Percentiles rank a stretch among this genome's conserved stretches.
Evolutionary conservation across 2,797 vertebrate genomes (phyloP).

Genomic region (Menidia menidia): DNA sequence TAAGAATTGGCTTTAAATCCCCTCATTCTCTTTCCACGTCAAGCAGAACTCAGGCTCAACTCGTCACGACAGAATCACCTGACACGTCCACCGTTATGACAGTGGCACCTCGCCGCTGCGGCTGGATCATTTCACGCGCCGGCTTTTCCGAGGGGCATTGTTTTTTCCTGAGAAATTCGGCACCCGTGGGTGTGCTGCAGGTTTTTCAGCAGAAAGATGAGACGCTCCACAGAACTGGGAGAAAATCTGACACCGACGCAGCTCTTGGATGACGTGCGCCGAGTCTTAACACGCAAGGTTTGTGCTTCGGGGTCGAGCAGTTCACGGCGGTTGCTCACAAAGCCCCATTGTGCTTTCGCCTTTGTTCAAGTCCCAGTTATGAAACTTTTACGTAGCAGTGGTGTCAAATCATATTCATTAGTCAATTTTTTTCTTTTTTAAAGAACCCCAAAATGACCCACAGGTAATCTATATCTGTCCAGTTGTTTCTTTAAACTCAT

Average conservation of each 20-base stretch:
- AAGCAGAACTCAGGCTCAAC: slow-evolving; percentile 31
- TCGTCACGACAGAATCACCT: neutral
- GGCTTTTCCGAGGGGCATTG: neutral
- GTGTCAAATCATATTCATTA: neutral
- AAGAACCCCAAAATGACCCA: neutral
- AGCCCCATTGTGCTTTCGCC: neutral
- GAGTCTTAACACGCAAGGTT: slow-evolving; percentile 17
- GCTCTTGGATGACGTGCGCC: slow-evolving; percentile 12
- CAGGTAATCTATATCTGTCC: no score
- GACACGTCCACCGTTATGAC: slow-evolving; percentile 3
- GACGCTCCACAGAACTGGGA: slow-evolving; percentile 34
- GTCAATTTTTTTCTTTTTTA: neutral
- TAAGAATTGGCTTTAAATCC: neutral
- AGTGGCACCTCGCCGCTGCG: fast-evolving
- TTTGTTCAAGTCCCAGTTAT: slow-evolving; percentile 1
- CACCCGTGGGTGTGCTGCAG: slow-evolving; percentile 34
- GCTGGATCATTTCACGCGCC: slow-evolving; percentile 14
- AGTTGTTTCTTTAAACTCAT: no score
- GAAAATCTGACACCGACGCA: slow-evolving; percentile 40
- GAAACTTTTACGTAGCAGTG: neutral
- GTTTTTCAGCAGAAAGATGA: slow-evolving; percentile 36
- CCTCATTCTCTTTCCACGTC: neutral
- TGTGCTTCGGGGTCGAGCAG: neutral
- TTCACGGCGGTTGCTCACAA: neutral
- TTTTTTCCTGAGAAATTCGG: slow-evolving; percentile 42